Percentiles rank a stretch among this genome's conserved stretches.
These are phyloP conservation scores for Corythornis vintsioides DNA, from an alignment of 2,113 vertebrate species.

Conservation along the genomic window DNA sequence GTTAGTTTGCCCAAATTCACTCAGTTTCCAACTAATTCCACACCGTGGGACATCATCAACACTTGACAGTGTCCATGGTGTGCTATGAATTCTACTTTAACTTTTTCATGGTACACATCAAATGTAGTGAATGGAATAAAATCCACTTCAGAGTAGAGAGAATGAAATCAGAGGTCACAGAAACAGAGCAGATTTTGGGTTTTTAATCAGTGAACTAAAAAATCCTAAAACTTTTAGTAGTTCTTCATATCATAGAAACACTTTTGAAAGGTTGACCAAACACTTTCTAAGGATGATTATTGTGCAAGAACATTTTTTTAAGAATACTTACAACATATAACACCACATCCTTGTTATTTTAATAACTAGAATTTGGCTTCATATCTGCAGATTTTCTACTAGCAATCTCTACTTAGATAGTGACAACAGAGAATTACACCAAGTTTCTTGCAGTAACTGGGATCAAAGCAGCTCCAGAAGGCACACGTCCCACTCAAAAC, in stretches of 20 bases:
- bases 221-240: neutral
- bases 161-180: neutral
- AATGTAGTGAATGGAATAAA: neutral
- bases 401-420: neutral
- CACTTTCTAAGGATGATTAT: neutral
- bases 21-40: neutral
- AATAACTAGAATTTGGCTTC: neutral
- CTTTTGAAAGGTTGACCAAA: neutral
- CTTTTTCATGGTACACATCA: neutral
- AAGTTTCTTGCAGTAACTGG: constrained; percentile 57
- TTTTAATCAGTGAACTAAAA: neutral
- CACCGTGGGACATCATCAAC: neutral
- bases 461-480: constrained; percentile 43
- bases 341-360: neutral
- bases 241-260: neutral
- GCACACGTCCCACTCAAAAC: neutral
- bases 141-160: neutral
- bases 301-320: neutral
- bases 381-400: constrained; percentile 6
- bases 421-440: neutral
- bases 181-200: neutral
- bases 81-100: neutral
- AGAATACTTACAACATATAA: neutral
- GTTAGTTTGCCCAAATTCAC: neutral
- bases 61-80: neutral